Evolutionary conservation across 2,113 vertebrate genomes (phyloP).

Genomic region (Platichthys flesus): DNA sequence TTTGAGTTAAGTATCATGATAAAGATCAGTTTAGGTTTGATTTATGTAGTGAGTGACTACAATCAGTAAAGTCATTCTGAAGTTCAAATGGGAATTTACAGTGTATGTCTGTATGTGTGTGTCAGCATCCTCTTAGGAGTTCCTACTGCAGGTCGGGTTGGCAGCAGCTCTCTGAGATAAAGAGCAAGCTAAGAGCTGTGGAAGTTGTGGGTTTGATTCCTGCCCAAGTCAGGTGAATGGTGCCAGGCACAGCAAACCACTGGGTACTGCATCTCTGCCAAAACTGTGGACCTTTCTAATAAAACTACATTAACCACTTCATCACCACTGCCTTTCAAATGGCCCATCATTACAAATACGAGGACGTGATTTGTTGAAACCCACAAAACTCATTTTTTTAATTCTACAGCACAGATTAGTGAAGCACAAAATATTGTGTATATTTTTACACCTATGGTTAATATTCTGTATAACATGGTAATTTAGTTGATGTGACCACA

Average conservation of each 20-base stretch:
- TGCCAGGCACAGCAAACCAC: slow-evolving; percentile 70
- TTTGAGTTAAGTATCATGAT: slow-evolving; percentile 16
- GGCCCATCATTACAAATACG: slow-evolving; percentile 3
- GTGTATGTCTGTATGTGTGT: slow-evolving; percentile 16
- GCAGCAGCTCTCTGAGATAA: slow-evolving; percentile 54
- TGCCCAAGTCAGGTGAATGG: slow-evolving; percentile 60
- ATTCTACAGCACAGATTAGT: slow-evolving; percentile 6
- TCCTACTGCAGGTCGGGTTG: slow-evolving; percentile 35
- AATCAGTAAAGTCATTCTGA: slow-evolving; percentile 12
- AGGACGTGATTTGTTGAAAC: neutral
- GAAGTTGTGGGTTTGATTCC: slow-evolving; percentile 77
- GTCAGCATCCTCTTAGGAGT: slow-evolving; percentile 42
- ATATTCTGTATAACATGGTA: no score
- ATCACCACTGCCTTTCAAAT: neutral
- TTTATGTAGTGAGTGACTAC: slow-evolving; percentile 16
- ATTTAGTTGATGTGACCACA: neutral
- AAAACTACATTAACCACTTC: slow-evolving; percentile 28
- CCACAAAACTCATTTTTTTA: slow-evolving; percentile 20
- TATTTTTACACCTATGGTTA: no score
- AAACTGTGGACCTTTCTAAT: slow-evolving; percentile 21
- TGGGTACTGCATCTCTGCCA: slow-evolving; percentile 42
- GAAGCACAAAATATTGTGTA: no score
- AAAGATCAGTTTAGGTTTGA: slow-evolving; percentile 29
- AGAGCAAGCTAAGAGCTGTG: slow-evolving; percentile 68
- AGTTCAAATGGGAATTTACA: slow-evolving; percentile 6